Base-by-base conservation (phyloP, 2,797 vertebrate species). In the Loriculus beryllinus region DNA sequence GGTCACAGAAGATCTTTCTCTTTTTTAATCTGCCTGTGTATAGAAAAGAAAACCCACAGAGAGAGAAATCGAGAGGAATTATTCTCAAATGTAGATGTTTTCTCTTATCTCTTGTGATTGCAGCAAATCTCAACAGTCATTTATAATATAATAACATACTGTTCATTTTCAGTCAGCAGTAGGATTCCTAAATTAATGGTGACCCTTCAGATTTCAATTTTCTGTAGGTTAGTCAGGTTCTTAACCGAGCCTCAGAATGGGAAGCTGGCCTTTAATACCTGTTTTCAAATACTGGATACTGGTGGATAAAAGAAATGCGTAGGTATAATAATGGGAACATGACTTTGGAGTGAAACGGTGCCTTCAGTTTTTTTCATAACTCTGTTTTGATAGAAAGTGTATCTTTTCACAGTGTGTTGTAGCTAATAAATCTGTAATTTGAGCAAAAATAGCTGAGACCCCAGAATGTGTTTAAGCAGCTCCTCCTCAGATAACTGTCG, bases 81-180 rank as follows among this genome's bases (percentile, higher is more conserved):
- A 70, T 49, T 84, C 74, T 93, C 49, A 72, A 79, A 86, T 63
- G 45, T 81, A 71, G 64, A 48, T 85, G 26, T 71, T 77, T 91
- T 74, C 52, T 62, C 33, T 37, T 69, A 86, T 90, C 88, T 95
- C 93, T 75, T 85, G 94, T 92, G 87, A 93, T 89, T 72, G 49
- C 57, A 80, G 65, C 33, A 92, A 94, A 89, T 93, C 80, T 88
- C 90, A 88, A 14, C 76, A 92, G 79, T 89, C 39, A 83, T 93
- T 96, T 94, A 62, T 72, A 94, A 82, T 63, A 47, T 88, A 88
- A 87, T 86, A 94, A n/a, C 52, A 68, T 39, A 62, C 7, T 68
- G 33, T 51, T 94, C 45, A 40, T 80, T 95, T 92, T 78, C 20
- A 87, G 60, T 75, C 69, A 87, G 49, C 35, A 63, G 8, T 35